Percentiles rank a stretch among this genome's conserved stretches.
Evolutionary conservation across 1,140 invertebrate species (phyloP).

Genomic region (Lordiphosa clarofinis): DNA sequence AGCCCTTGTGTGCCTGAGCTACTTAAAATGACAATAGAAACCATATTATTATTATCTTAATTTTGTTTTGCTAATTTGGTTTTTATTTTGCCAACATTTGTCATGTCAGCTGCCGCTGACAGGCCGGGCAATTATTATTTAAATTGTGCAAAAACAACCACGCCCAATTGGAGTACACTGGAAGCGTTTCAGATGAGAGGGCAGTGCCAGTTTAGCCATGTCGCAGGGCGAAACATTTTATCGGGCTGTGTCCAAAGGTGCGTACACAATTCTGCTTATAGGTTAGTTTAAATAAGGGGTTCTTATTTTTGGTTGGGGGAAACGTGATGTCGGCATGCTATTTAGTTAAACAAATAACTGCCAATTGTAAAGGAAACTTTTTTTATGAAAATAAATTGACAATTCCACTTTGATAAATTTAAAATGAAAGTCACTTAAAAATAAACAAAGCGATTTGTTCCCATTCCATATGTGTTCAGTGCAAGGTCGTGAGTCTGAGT

Average conservation of each 20-base stretch:
- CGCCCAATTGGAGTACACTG: conserved; percentile 25
- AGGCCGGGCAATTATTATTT: conserved; percentile 58
- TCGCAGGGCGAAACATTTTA: conserved; percentile 60
- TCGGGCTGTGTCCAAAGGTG: conserved; percentile 60
- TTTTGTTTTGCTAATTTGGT: neutral
- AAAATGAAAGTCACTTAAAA: no score
- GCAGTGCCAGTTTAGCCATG: conserved; percentile 48
- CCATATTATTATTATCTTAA: neutral
- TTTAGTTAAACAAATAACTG: no score
- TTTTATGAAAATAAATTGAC: no score
- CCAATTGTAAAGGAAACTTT: no score
- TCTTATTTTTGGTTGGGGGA: no score
- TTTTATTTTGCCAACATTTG: conserved; percentile 32
- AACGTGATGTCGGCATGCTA: no score
- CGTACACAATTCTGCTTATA: neutral
- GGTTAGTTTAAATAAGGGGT: no score
- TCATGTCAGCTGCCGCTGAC: conserved; percentile 58
- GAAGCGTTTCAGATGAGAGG: conserved; percentile 8
- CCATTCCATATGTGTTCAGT: no score
- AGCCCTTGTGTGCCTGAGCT: conserved; percentile 52
- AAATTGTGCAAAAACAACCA: conserved; percentile 41
- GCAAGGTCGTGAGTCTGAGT: no score
- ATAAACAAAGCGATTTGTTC: no score
- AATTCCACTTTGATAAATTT: no score
- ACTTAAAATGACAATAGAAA: conserved; percentile 6